These are phyloP conservation scores for Engraulis encrasicolus DNA, from an alignment of 2,113 vertebrate genomes.

Conservation along the genomic window DNA sequence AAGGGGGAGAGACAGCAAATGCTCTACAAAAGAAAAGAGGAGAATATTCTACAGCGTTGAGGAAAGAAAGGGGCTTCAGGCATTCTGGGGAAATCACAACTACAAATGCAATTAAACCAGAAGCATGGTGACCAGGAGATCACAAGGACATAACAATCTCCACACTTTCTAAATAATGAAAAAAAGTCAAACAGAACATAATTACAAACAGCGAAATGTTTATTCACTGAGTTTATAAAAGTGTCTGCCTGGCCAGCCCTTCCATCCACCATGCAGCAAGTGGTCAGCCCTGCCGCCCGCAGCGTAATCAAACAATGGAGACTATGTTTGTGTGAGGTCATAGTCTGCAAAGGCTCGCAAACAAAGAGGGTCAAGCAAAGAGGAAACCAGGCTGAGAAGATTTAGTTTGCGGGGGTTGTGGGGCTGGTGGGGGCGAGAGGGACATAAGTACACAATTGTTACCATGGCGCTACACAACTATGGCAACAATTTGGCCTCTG, in stretches of 20 bases:
- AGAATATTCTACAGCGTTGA: not conserved
- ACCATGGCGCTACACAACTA: constrained; percentile 55
- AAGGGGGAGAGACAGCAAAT: not conserved
- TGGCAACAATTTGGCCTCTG: constrained; percentile 43
- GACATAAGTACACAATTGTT: constrained; percentile 49
- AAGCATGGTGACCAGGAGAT: not conserved
- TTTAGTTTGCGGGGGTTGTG: not conserved
- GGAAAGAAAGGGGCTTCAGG: not conserved
- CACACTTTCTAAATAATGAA: not conserved
- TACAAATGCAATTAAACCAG: not conserved
- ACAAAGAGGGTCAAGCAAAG: constrained; percentile 55
- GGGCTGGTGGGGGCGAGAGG: constrained; percentile 15
- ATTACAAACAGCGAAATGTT: constrained; percentile 6
- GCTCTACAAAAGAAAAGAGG: not conserved
- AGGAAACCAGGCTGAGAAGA: constrained; percentile 46
- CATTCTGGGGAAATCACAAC: not conserved
- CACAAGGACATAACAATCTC: not conserved
- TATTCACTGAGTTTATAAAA: constrained; percentile 25
- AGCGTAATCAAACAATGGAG: constrained; percentile 52
- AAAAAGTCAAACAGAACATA: not conserved
- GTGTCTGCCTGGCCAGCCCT: constrained; percentile 8
- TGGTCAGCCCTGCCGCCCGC: constrained; percentile 18
- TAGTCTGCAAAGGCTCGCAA: constrained; percentile 43
- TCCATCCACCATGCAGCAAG: constrained; percentile 7
- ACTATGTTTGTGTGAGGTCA: constrained; percentile 52